A percentile compares a stretch with the other conserved stretches of the same genome.
These are phyloP conservation scores for Temnothorax nylanderi DNA, from an alignment of 1,140 invertebrate genomes.

Conservation along the genomic window DNA sequence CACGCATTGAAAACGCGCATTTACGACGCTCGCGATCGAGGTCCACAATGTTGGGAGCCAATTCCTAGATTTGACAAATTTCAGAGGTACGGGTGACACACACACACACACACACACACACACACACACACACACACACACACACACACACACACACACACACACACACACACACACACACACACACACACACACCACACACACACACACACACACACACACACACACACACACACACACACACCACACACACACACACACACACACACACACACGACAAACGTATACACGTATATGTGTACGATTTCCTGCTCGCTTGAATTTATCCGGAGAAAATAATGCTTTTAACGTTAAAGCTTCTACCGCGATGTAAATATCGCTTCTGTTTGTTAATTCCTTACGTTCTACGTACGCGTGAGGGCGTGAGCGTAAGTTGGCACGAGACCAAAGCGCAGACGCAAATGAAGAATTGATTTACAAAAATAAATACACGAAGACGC, in stretches of 20 bases:
- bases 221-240: too few species aligned
- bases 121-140: too few species aligned
- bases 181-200: too few species aligned
- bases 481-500: constrained; percentile 29
- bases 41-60: background rate
- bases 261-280: too few species aligned
- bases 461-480: constrained; percentile 26
- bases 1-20: constrained; percentile 59
- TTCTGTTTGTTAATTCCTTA: constrained; percentile 24
- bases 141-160: too few species aligned
- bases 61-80: constrained; percentile 24
- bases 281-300: background rate
- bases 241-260: too few species aligned
- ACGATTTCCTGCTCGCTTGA: background rate
- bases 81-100: background rate
- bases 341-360: constrained; percentile 5
- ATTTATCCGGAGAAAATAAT: constrained; percentile 18
- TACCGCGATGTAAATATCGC: background rate
- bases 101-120: too few species aligned
- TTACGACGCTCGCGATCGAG: background rate
- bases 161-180: too few species aligned
- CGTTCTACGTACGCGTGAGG: constrained; percentile 9
- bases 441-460: constrained; percentile 10
- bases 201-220: too few species aligned
- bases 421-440: constrained; percentile 24